Conservation (phyloP, 2,797 vertebrate genomes). For the Sebastes hubbsi region DNA sequence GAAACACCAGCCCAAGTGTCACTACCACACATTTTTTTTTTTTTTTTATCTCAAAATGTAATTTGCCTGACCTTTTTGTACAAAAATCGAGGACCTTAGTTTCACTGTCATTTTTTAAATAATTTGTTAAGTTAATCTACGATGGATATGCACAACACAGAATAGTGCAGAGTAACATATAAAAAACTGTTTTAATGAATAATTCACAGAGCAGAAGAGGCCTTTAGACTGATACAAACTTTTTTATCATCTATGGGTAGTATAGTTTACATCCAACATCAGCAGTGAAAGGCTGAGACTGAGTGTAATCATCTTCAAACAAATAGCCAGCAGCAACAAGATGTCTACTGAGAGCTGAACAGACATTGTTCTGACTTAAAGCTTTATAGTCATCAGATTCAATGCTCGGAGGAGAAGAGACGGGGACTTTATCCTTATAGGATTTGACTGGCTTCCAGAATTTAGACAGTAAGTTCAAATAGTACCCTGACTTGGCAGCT, state of each 20-base stretch:
- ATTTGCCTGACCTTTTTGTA: not conserved
- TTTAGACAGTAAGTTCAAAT: not conserved
- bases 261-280: not conserved
- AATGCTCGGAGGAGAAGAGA: not conserved
- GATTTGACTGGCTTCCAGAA: not conserved
- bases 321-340: slow-evolving; percentile 19
- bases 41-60: not conserved
- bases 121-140: not conserved
- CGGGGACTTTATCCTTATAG: not conserved
- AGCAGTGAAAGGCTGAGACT: not conserved
- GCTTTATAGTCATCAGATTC: slow-evolving; percentile 7
- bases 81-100: not conserved
- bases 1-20: not conserved
- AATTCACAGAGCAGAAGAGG: not conserved
- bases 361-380: slow-evolving; percentile 4
- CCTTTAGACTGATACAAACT: not conserved
- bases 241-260: not conserved
- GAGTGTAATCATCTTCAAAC: slow-evolving; percentile 31
- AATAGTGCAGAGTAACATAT: not conserved
- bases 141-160: not conserved
- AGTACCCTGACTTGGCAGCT: slow-evolving; percentile 16
- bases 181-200: not conserved
- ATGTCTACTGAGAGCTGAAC: slow-evolving; percentile 1
- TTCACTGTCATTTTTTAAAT: not conserved
- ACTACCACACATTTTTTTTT: not conserved